Evolutionary conservation across 2,888 invertebrate species (phyloP), one percentile per base, ranked within the genome.

Genomic region (Abrostola triplasia): DNA sequence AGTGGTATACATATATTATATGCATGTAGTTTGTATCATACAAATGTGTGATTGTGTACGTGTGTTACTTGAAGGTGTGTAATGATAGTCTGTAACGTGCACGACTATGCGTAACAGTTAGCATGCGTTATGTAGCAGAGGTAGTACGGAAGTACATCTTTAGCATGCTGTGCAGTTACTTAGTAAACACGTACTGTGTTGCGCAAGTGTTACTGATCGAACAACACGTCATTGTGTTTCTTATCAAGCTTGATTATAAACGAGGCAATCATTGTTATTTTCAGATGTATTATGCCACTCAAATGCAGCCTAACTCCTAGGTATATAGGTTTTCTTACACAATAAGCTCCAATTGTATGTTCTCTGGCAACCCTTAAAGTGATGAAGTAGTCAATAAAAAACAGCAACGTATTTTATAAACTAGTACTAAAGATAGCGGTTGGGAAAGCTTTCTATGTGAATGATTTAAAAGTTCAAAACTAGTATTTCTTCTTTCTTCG

Each of bases 381-480:
- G 24, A 40, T 40, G 10, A 40, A 40, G 9, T 40, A 40, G 40
- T 7, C 5, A 40, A 40, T 0, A 40, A 40, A 40, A 40, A 40
- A 5, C 40, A 4, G 42, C 38, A 40, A 47, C 65, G 41, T 53
- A 38, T 72, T 69, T 75, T 60, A 12, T 47, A 53, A 59, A 70
- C 69, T 73, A 66, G 63, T 52, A 65, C 37, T 57, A 41, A 59
- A 64, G 49, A 67, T 73, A 64, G 59, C 56, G 55, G 48, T 64
- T 44, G 64, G 44, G 70, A 73, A 78, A 78, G 76, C 64, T 78
- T 76, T 73, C 68, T 70, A 65, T 72, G 64, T 64, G 70, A 80
- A 76, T 75, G 78, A 83, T 77, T 76, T 65, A 80, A 80, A 79
- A 70, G 65, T 60, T 78, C 50, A 61, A 65, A 78, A 79, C 76